Evolutionary conservation across 2,113 vertebrate species (phyloP).

Genomic region (Ovibos moschatus): DNA sequence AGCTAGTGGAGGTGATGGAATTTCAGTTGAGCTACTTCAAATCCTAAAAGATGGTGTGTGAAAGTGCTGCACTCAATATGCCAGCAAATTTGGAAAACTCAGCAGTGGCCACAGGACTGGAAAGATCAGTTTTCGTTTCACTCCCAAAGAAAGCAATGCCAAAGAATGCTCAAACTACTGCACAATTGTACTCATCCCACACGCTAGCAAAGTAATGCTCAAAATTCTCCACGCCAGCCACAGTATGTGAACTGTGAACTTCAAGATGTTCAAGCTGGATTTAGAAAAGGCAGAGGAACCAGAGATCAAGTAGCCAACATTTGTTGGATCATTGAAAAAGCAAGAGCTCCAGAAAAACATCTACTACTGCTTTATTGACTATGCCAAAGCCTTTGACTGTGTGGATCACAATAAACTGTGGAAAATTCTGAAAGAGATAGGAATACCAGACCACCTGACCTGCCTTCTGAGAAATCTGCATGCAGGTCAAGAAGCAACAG

Average conservation of each 20-base stretch:
- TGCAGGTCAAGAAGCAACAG: not conserved
- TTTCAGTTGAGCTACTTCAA: not conserved
- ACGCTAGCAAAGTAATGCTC: not conserved
- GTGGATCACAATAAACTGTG: not conserved
- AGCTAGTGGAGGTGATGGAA: not conserved
- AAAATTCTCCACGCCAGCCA: not conserved
- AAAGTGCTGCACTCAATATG: not conserved
- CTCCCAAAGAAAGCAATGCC: not conserved
- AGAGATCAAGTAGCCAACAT: not conserved
- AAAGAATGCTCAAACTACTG: not conserved
- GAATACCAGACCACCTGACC: not conserved
- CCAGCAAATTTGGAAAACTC: not conserved
- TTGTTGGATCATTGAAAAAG: accelerated
- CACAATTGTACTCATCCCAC: not conserved
- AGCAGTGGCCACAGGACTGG: not conserved
- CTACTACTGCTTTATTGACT: not conserved
- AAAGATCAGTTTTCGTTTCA: not conserved
- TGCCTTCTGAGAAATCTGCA: not conserved
- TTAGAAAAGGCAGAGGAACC: not conserved
- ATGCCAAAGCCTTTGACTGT: not conserved
- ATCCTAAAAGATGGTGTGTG: not conserved
- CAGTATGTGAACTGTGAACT: not conserved
- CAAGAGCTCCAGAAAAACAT: not conserved
- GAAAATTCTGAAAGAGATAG: not conserved
- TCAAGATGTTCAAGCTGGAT: not conserved